These are phyloP conservation scores for Phrynocephalus versicolor DNA, from an alignment of 2,113 vertebrate species.

Conservation along the genomic window DNA sequence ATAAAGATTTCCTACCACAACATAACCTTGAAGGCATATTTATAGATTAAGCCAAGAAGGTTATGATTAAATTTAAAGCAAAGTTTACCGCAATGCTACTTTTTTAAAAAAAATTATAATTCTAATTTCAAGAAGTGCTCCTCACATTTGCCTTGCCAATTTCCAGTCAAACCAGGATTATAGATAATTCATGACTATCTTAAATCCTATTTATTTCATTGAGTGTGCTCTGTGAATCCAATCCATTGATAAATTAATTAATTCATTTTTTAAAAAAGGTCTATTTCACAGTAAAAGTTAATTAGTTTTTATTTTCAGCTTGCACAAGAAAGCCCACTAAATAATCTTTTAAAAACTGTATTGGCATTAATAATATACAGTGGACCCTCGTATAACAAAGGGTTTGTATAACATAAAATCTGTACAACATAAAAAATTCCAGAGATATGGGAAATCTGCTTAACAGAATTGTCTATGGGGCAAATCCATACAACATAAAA, in stretches of 20 bases:
- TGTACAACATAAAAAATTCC: too few species aligned
- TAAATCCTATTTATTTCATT: background rate
- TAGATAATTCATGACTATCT: constrained; percentile 26
- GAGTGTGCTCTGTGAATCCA: background rate
- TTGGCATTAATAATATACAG: too few species aligned
- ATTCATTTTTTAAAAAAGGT: background rate
- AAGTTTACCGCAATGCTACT: constrained; percentile 38
- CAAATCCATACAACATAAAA: too few species aligned
- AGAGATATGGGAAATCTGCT: too few species aligned
- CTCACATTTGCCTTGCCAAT: background rate
- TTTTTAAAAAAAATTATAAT: constrained; percentile 30
- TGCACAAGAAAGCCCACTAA: background rate
- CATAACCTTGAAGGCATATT: constrained; percentile 29
- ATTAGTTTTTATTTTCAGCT: background rate
- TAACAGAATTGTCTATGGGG: too few species aligned
- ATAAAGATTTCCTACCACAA: constrained; percentile 23
- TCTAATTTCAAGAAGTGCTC: constrained; percentile 22
- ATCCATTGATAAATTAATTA: background rate
- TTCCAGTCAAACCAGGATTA: background rate
- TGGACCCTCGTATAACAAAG: too few species aligned
- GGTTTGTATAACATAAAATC: too few species aligned
- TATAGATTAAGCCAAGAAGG: background rate
- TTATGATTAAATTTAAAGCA: background rate
- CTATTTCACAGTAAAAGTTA: background rate
- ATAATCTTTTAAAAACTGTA: too few species aligned